These are phyloP conservation scores for Caranx melampygus DNA, from an alignment of 2,113 vertebrate genomes.

Conservation along the genomic window DNA sequence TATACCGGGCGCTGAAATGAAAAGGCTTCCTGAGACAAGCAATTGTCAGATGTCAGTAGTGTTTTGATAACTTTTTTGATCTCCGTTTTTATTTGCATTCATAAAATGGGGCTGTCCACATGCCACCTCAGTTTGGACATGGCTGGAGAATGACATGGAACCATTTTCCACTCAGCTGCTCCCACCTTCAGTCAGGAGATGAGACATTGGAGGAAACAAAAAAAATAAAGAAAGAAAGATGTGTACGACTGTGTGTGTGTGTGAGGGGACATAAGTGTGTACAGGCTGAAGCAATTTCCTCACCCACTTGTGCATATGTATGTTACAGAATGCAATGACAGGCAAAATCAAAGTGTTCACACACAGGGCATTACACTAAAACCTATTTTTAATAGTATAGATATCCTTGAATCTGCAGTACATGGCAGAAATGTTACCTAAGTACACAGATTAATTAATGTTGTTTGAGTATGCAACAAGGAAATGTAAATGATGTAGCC, in stretches of 20 bases:
- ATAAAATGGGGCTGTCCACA: conserved; percentile 74
- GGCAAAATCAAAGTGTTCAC: neutral
- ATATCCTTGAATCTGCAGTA: neutral
- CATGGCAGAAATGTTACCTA: neutral
- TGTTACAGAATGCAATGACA: too few species aligned
- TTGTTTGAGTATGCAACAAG: neutral
- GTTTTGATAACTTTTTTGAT: conserved; percentile 85
- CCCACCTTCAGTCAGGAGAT: conserved; percentile 55
- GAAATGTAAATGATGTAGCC: neutral
- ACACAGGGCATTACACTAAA: neutral
- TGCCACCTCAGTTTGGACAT: conserved; percentile 74
- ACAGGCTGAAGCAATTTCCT: conserved; percentile 6
- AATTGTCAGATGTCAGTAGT: conserved; percentile 86
- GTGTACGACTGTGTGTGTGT: conserved; percentile 34
- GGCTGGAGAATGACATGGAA: conserved; percentile 73
- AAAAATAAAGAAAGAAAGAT: conserved; percentile 20
- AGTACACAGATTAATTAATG: neutral
- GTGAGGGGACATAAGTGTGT: conserved; percentile 7
- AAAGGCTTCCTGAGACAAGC: conserved; percentile 84
- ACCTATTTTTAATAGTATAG: neutral
- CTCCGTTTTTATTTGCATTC: conserved; percentile 82
- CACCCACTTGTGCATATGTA: neutral
- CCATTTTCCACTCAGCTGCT: conserved; percentile 78
- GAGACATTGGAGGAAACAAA: conserved; percentile 7
- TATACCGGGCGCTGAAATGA: conserved; percentile 83